phyloP scores from a whole-genome alignment of 2,113 vertebrate genomes.

The Myotis davidii region DNA sequence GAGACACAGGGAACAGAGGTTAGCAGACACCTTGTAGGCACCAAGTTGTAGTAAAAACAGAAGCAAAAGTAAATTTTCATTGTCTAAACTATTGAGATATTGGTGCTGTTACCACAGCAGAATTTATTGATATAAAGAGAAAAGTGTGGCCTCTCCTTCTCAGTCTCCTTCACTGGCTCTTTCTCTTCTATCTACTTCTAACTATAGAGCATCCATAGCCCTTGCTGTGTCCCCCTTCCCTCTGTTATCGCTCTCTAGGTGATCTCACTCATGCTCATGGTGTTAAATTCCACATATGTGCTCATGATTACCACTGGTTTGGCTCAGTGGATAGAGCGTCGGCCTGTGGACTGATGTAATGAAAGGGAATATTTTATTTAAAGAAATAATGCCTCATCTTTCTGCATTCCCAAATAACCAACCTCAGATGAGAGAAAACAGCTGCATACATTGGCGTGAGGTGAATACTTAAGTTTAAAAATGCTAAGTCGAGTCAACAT shows the following conservation, averaged over 20 bases:
- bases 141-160: neutral
- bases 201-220: neutral
- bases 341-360: neutral
- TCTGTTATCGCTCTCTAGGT: neutral
- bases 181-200: neutral
- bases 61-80: neutral
- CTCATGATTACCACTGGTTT: neutral
- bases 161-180: neutral
- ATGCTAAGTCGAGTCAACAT: neutral
- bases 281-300: neutral
- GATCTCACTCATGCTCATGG: neutral
- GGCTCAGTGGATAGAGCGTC: neutral
- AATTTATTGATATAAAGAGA: neutral
- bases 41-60: neutral
- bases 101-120: neutral
- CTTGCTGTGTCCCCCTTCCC: neutral
- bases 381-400: conserved; percentile 47
- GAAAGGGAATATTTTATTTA: conserved; percentile 74
- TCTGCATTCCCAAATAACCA: conserved; percentile 64
- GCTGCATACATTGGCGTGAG: conserved; percentile 34
- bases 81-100: neutral
- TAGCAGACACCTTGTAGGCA: neutral
- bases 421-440: conserved; percentile 47
- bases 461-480: conserved; percentile 55
- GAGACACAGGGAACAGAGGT: neutral